Conservation (phyloP, 1,140 invertebrate species). For the Octopus sinensis region DNA sequence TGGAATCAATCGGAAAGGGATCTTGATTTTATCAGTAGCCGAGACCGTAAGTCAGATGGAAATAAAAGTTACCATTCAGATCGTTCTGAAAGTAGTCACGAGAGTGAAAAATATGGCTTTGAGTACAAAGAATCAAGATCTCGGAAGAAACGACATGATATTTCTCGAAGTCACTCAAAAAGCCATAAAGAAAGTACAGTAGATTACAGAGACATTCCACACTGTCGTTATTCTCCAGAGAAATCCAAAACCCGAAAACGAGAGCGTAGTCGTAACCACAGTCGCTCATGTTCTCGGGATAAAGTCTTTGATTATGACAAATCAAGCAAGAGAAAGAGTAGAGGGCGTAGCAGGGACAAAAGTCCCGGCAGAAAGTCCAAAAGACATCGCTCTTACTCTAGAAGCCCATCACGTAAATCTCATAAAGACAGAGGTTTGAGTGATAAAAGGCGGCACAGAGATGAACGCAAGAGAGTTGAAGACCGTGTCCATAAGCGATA, state of each 20-base stretch:
- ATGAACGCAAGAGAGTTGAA: constrained; percentile 20
- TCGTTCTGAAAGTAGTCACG: not conserved
- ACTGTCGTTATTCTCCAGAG: constrained; percentile 11
- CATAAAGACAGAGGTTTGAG: constrained; percentile 16
- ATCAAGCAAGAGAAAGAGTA: constrained; percentile 21
- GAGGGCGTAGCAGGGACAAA: constrained; percentile 14
- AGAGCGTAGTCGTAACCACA: constrained; percentile 15
- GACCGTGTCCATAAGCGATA: constrained; percentile 9
- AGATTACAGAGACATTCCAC: constrained; percentile 19
- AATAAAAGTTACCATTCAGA: not conserved
- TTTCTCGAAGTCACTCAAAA: constrained; percentile 22
- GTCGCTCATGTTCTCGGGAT: constrained; percentile 17
- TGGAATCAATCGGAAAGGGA: constrained; percentile 13
- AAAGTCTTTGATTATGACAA: constrained; percentile 17
- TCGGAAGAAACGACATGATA: constrained; percentile 13
- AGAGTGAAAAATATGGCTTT: not conserved
- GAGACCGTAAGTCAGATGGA: constrained; percentile 4
- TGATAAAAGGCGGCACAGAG: constrained; percentile 22
- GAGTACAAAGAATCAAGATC: not conserved
- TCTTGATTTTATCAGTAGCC: constrained; percentile 5
- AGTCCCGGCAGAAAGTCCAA: constrained; percentile 10
- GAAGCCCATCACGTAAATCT: constrained; percentile 14
- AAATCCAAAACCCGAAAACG: constrained; percentile 11
- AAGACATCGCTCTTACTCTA: constrained; percentile 19
- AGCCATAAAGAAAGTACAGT: constrained; percentile 17